phyloP scores from a whole-genome alignment of 2,797 vertebrate species.

The Melanotaenia nigrans region DNA sequence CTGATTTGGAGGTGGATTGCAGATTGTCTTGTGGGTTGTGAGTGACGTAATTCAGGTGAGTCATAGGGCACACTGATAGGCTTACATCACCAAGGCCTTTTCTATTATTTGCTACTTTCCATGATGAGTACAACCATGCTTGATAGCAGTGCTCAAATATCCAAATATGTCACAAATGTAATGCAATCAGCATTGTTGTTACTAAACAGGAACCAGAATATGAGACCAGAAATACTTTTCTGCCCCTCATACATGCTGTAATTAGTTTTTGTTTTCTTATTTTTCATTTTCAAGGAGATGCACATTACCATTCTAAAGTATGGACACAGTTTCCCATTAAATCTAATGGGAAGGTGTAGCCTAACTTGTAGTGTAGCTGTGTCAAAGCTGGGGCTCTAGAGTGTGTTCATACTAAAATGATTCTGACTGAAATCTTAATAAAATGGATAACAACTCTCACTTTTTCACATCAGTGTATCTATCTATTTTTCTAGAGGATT shows the following conservation, averaged over 20 bases:
- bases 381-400: neutral
- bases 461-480: neutral
- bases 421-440: slow-evolving; percentile 20
- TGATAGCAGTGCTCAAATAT: slow-evolving; percentile 30
- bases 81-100: slow-evolving; percentile 38
- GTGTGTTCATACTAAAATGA: neutral
- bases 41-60: slow-evolving; percentile 34
- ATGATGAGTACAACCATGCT: neutral
- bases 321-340: no score
- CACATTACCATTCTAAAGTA: neutral
- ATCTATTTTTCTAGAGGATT: slow-evolving; percentile 14
- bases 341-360: no score
- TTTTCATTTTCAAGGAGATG: neutral
- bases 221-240: slow-evolving; percentile 1
- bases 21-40: slow-evolving; percentile 22
- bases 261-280: neutral
- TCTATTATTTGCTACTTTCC: slow-evolving; percentile 10
- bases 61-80: slow-evolving; percentile 29
- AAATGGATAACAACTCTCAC: slow-evolving; percentile 24
- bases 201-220: slow-evolving; percentile 8
- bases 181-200: slow-evolving; percentile 24
- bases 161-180: slow-evolving; percentile 29
- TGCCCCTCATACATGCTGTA: slow-evolving; percentile 9
- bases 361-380: neutral
- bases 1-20: slow-evolving; percentile 34